Conservation (phyloP, 2,797 vertebrate genomes). For the Pagetopsis macropterus region DNA sequence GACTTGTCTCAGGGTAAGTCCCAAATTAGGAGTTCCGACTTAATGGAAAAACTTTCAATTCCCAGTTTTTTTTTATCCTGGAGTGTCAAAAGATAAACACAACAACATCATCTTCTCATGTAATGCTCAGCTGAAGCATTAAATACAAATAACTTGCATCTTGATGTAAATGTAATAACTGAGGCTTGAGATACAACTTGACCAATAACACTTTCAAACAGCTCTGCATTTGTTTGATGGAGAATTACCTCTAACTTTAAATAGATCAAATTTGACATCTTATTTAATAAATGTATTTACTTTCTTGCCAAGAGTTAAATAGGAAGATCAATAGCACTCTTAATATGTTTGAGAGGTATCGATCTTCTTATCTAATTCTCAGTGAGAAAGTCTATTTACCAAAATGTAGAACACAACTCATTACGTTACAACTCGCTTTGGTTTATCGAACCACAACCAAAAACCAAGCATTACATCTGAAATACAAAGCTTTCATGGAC, state of each 20-base stretch:
- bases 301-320: slow-evolving; percentile 3
- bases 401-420: neutral
- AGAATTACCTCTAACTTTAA: neutral
- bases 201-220: slow-evolving; percentile 1
- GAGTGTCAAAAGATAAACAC: slow-evolving; percentile 4
- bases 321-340: neutral
- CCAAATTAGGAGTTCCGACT: neutral
- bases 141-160: neutral
- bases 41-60: neutral
- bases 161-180: neutral
- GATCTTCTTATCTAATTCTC: neutral
- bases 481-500: neutral
- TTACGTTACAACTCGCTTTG: neutral
- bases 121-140: neutral
- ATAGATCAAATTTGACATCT: neutral
- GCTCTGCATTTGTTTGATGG: neutral
- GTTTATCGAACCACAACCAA: neutral
- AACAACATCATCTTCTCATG: neutral
- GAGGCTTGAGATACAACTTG: neutral
- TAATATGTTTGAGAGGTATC: neutral
- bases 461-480: neutral
- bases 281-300: neutral
- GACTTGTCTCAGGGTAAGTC: neutral
- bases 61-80: neutral
- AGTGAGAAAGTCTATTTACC: neutral